These are phyloP conservation scores for Polydesmus complanatus DNA, from an alignment of 2,888 invertebrate species.

Conservation along the genomic window DNA sequence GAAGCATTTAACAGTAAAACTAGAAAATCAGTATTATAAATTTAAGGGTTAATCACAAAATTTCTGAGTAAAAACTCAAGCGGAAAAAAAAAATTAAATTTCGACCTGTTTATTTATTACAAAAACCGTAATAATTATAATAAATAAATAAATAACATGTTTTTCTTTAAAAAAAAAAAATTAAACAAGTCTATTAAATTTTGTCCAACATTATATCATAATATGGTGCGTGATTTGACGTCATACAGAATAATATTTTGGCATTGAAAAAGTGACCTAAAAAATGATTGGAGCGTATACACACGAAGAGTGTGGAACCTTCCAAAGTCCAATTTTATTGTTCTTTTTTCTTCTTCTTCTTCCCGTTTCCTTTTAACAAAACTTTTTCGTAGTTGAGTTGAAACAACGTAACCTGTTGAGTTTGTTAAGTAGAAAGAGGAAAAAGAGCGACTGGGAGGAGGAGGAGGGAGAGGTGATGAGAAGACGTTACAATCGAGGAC, in stretches of 20 bases:
- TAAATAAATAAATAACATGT: too few relatives aligned
- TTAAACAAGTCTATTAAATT: too few relatives aligned
- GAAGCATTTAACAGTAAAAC: too few relatives aligned
- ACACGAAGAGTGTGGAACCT: not conserved
- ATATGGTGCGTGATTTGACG: not conserved
- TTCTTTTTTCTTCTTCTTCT: not conserved
- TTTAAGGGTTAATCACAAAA: too few relatives aligned
- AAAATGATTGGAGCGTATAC: not conserved
- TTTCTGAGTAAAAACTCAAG: too few relatives aligned
- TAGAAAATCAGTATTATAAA: too few relatives aligned
- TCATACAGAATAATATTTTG: not conserved
- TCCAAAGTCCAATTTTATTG: not conserved
- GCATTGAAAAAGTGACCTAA: not conserved
- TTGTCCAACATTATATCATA: too few relatives aligned
- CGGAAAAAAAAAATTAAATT: too few relatives aligned
- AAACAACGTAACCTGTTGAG: not conserved
- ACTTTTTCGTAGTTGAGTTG: not conserved
- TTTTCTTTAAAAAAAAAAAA: too few relatives aligned
- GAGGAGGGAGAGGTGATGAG: not conserved
- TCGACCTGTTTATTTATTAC: too few relatives aligned
- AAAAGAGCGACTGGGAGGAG: not conserved
- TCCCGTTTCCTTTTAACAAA: not conserved
- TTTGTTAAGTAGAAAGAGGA: not conserved
- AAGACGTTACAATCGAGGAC: not conserved
- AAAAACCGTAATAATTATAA: too few relatives aligned